A percentile compares a stretch with the other conserved stretches of the same genome.
Conservation (phyloP, 2,888 invertebrate species). For the Limnephilus lunatus region DNA sequence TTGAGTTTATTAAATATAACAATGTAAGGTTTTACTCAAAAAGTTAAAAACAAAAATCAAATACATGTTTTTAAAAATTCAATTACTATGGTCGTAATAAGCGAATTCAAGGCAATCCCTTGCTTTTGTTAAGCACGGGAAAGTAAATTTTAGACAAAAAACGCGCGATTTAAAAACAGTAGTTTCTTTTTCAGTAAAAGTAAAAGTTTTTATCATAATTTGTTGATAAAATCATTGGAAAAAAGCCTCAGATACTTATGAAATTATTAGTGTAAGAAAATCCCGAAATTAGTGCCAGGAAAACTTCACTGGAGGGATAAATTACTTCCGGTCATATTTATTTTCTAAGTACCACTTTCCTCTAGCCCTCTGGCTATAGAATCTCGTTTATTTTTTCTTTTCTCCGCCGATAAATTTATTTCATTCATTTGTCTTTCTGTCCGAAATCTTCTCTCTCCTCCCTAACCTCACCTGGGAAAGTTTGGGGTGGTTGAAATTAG, state of each 20-base stretch:
- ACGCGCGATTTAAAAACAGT: not conserved
- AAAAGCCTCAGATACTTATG: not conserved
- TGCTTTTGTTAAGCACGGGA: too few species aligned
- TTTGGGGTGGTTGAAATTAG: not conserved
- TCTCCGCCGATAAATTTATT: constrained; percentile 56
- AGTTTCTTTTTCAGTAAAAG: not conserved
- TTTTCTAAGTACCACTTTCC: constrained; percentile 53
- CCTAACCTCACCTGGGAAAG: constrained; percentile 4
- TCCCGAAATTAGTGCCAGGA: constrained; percentile 17
- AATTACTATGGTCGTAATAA: too few species aligned
- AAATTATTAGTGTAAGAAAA: not conserved
- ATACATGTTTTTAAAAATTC: too few species aligned
- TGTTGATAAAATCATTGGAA: not conserved
- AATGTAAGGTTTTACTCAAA: too few species aligned
- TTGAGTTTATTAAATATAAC: too few species aligned
- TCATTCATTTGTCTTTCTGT: constrained; percentile 51
- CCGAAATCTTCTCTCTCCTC: not conserved
- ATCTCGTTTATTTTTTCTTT: constrained; percentile 52
- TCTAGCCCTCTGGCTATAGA: constrained; percentile 45
- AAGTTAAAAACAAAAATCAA: too few species aligned
- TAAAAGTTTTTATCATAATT: not conserved
- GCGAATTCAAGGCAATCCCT: too few species aligned
- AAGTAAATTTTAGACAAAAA: not conserved
- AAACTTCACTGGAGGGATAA: constrained; percentile 13
- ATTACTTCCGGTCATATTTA: constrained; percentile 53